Conservation (phyloP, 2,113 vertebrate genomes). For the Tenebrosternarchus preto region DNA sequence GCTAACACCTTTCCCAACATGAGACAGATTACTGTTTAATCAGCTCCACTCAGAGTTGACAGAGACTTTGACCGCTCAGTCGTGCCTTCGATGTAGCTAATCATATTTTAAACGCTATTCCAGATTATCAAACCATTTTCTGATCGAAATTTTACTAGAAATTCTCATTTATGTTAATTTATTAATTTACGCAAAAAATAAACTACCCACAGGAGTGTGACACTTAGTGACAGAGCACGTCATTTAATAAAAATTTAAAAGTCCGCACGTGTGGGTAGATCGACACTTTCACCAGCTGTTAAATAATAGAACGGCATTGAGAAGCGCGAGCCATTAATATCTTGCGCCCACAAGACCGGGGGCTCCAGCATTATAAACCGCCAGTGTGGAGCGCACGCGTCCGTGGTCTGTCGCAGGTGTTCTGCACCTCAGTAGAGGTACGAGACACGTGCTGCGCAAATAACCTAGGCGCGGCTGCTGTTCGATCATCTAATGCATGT, state of each 20-base stretch:
- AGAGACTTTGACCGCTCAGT: conserved; percentile 35
- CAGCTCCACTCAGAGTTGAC: conserved; percentile 15
- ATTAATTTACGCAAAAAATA: too few species aligned
- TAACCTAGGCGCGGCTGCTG: too few species aligned
- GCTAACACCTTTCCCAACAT: conserved; percentile 37
- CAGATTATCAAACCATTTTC: not conserved
- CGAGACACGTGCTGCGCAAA: too few species aligned
- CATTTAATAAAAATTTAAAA: not conserved
- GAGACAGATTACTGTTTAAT: conserved; percentile 49
- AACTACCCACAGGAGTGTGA: too few species aligned
- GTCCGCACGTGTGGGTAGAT: not conserved
- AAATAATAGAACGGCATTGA: conserved; percentile 31
- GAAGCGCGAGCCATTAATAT: conserved; percentile 1
- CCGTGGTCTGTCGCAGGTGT: too few species aligned
- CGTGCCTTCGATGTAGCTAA: conserved; percentile 1
- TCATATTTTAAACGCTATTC: not conserved
- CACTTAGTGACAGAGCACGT: too few species aligned
- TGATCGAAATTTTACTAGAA: too few species aligned
- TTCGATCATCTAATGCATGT: too few species aligned
- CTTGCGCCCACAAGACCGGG: not conserved
- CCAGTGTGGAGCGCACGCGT: too few species aligned
- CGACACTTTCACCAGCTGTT: conserved; percentile 30
- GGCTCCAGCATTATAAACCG: too few species aligned
- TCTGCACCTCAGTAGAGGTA: too few species aligned
- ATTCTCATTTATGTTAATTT: too few species aligned